Conservation (phyloP, 2,113 vertebrate genomes). For the Callocephalon fimbriatum region DNA sequence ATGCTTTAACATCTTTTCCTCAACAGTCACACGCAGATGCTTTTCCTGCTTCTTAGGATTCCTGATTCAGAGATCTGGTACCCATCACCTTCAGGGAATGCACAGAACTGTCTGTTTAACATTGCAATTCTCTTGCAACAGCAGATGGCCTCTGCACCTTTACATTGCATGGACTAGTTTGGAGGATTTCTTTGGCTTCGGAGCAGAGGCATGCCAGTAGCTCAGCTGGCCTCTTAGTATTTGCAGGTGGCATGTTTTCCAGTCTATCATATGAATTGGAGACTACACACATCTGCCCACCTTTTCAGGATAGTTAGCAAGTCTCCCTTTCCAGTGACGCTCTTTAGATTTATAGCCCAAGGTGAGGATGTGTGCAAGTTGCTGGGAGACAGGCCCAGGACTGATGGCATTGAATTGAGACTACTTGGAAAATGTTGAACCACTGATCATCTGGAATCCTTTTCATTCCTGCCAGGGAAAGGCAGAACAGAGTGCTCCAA, state of each 20-base stretch:
- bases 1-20: not conserved
- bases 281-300: not conserved
- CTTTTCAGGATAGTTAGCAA: not conserved
- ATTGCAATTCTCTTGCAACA: rapidly evolving
- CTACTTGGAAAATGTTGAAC: not conserved
- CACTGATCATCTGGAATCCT: not conserved
- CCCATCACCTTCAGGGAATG: not conserved
- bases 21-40: rapidly evolving
- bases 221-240: not conserved
- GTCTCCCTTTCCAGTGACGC: not conserved
- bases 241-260: not conserved
- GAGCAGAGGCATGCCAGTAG: not conserved
- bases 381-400: not conserved
- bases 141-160: not conserved
- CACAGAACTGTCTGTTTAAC: rapidly evolving
- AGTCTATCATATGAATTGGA: not conserved
- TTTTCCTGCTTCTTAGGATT: not conserved
- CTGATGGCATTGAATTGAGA: not conserved
- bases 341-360: not conserved
- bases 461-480: not conserved
- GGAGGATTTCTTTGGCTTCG: not conserved
- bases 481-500: not conserved
- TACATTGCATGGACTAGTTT: not conserved
- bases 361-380: not conserved
- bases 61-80: not conserved